Evolutionary conservation across 1,140 invertebrate genomes (phyloP).

Genomic region (Drosophila athabasca): DNA sequence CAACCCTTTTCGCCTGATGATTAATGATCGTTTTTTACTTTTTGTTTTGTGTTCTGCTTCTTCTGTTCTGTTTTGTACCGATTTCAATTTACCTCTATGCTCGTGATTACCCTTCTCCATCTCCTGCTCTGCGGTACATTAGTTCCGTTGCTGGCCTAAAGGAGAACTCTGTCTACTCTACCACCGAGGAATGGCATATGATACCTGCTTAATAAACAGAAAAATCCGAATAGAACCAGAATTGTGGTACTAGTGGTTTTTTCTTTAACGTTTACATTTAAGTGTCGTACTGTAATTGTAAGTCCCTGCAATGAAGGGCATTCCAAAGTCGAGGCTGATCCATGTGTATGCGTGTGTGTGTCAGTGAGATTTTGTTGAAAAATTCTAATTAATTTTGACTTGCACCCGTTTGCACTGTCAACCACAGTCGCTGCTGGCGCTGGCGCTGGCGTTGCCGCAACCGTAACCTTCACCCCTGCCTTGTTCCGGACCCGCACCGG

Average conservation of each 20-base stretch:
- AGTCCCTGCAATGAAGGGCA: not conserved
- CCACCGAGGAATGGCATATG: not conserved
- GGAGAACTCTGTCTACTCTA: not conserved
- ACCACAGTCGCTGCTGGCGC: conserved; percentile 52
- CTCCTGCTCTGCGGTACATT: too few species aligned
- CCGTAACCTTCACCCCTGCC: conserved; percentile 3
- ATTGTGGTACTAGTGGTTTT: not conserved
- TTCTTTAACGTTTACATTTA: too few species aligned
- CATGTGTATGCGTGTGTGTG: conserved; percentile 3
- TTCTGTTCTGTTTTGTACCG: conserved; percentile 67
- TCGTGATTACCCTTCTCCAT: conserved; percentile 12
- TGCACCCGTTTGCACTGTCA: conserved; percentile 79
- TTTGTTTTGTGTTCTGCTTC: conserved; percentile 20
- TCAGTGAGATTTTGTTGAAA: conserved; percentile 48
- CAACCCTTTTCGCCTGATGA: conserved; percentile 74
- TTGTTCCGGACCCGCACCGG: not conserved
- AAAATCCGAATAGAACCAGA: too few species aligned
- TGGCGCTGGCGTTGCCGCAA: conserved; percentile 14
- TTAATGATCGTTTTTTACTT: conserved; percentile 73
- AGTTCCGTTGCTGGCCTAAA: not conserved
- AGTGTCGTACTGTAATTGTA: too few species aligned
- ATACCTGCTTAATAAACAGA: not conserved
- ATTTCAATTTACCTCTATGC: conserved; percentile 70
- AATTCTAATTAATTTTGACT: conserved; percentile 83
- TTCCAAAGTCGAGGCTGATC: too few species aligned